Evolutionary conservation across 2,797 vertebrate genomes (phyloP).

Genomic region (Pseudotriccus pelzelni): DNA sequence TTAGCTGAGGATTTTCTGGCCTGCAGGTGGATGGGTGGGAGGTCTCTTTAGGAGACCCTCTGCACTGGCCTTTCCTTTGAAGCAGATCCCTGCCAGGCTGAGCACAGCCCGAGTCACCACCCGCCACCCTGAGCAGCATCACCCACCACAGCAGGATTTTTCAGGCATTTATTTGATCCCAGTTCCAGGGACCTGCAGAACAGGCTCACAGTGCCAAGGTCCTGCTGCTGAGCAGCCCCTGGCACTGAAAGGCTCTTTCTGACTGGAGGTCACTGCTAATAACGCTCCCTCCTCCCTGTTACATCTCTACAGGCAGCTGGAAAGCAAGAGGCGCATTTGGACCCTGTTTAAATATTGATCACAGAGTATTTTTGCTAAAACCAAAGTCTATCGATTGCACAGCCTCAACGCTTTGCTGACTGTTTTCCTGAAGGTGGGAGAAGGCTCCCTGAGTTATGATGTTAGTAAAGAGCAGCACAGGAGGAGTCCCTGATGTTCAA

Average conservation of each 20-base stretch:
- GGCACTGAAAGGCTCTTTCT: background rate
- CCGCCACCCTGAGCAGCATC: fast-evolving
- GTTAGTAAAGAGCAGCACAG: slow-evolving; percentile 68
- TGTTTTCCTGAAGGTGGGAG: slow-evolving; percentile 28
- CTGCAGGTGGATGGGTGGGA: background rate
- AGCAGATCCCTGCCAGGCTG: background rate
- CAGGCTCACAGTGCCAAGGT: background rate
- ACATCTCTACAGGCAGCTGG: slow-evolving; percentile 57
- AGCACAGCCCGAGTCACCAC: background rate
- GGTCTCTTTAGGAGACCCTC: background rate
- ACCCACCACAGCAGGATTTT: background rate
- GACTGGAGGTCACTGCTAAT: background rate
- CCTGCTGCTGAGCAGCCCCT: background rate
- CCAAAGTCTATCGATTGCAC: slow-evolving; percentile 69
- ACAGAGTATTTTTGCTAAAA: slow-evolving; percentile 56
- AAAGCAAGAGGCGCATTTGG: slow-evolving; percentile 44
- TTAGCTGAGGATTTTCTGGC: background rate
- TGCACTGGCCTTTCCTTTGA: background rate
- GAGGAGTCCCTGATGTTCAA: slow-evolving; percentile 41
- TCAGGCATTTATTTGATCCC: background rate
- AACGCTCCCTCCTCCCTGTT: background rate
- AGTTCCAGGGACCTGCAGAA: background rate
- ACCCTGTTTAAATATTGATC: slow-evolving; percentile 79
- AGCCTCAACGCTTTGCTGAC: slow-evolving; percentile 45
- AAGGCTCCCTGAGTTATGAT: slow-evolving; percentile 71